Percentiles rank a stretch among this genome's conserved stretches.
phyloP scores from a whole-genome alignment of 2,888 invertebrate genomes.

The Disparrhopalites patrizii region DNA sequence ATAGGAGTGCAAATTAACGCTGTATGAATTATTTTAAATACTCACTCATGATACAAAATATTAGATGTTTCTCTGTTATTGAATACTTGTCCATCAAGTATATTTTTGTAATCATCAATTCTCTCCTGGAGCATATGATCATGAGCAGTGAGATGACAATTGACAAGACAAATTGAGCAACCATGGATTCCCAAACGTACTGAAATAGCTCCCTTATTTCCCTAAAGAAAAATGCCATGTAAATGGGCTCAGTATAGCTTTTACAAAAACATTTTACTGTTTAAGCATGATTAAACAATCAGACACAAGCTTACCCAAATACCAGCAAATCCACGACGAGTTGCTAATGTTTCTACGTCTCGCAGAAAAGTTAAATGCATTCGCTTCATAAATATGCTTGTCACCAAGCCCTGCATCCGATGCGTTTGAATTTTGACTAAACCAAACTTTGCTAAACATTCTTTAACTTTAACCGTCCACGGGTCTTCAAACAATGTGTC shows the following conservation, averaged over 20 bases:
- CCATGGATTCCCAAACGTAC: conserved; percentile 82
- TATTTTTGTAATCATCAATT: conserved; percentile 80
- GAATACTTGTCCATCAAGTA: conserved; percentile 77
- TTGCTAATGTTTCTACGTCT: conserved; percentile 80
- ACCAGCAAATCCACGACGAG: conserved; percentile 84
- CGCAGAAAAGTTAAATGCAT: conserved; percentile 75
- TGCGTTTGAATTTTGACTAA: conserved; percentile 70
- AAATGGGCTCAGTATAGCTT: no score
- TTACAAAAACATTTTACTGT: no score
- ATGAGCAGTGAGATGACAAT: conserved; percentile 86
- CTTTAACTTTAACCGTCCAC: conserved; percentile 61
- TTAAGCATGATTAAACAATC: no score
- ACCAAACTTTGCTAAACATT: conserved; percentile 42
- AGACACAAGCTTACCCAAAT: conserved; percentile 85
- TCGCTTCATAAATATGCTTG: conserved; percentile 72
- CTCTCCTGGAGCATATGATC: conserved; percentile 82
- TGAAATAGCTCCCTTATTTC: conserved; percentile 92
- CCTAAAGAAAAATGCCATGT: conserved; percentile 64
- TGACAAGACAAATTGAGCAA: conserved; percentile 81
- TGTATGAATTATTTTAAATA: neutral
- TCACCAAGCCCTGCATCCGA: conserved; percentile 75
- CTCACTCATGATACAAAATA: conserved; percentile 89
- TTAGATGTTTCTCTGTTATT: conserved; percentile 71
- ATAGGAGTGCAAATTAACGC: neutral
- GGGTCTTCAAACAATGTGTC: conserved; percentile 78